A percentile compares a stretch with the other conserved stretches of the same genome.
Evolutionary conservation across 2,888 invertebrate species (phyloP).

Genomic region (Neoscelio sp.): DNA sequence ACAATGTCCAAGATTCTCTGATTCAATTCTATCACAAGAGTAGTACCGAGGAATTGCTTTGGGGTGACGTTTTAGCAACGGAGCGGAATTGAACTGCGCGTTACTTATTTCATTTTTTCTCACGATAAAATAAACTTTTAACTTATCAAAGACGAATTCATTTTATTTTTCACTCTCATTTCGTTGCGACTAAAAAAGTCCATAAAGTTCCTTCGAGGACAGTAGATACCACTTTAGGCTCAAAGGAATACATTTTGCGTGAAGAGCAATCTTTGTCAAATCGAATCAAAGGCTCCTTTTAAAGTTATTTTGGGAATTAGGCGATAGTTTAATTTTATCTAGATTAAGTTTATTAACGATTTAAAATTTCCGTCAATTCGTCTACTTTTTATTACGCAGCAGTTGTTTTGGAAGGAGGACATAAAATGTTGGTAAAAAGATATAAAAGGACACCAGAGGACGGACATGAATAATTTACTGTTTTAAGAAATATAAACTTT

Average conservation of each 20-base stretch:
- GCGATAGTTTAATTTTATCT: conserved; percentile 35
- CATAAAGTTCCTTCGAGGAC: conserved; percentile 45
- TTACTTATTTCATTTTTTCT: conserved; percentile 39
- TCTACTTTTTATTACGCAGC: conserved; percentile 55
- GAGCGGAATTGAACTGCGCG: too few species aligned
- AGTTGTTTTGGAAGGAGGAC: conserved; percentile 43
- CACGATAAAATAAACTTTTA: conserved; percentile 26
- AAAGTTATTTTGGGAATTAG: conserved; percentile 29
- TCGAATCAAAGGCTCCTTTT: conserved; percentile 34
- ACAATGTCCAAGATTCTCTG: conserved; percentile 1
- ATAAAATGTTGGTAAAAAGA: conserved; percentile 52
- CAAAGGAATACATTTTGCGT: conserved; percentile 36
- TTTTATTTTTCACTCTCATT: conserved; percentile 40
- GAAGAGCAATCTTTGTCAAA: conserved; percentile 20
- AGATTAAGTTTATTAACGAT: conserved; percentile 49
- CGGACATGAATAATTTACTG: conserved; percentile 58
- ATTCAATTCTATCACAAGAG: conserved; percentile 15
- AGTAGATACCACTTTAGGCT: conserved; percentile 47
- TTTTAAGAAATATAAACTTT: conserved; percentile 44
- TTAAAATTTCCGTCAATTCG: conserved; percentile 43
- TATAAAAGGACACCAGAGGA: conserved; percentile 52
- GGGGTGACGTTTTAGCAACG: too few species aligned
- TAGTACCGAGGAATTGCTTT: too few species aligned
- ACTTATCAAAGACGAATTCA: background rate
- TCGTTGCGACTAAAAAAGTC: conserved; percentile 48